phyloP scores from a whole-genome alignment of 2,113 vertebrate species.

The Rhinogobius similis region DNA sequence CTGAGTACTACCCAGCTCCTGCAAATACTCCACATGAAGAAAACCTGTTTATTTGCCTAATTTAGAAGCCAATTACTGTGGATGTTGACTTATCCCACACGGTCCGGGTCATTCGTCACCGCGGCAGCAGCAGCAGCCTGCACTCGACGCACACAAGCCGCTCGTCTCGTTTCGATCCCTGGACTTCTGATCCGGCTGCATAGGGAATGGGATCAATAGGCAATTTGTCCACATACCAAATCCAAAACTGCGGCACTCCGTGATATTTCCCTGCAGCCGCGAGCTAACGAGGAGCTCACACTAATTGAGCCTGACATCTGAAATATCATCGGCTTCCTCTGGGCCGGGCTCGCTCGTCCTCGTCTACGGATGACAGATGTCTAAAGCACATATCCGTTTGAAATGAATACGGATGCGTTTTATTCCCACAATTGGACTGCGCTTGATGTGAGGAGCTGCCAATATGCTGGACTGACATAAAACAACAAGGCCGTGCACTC shows the following conservation, averaged over 20 bases:
- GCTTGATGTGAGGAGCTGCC: neutral
- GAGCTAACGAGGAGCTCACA: constrained; percentile 8
- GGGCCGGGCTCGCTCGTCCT: neutral
- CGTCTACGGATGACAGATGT: constrained; percentile 8
- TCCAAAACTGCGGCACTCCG: constrained; percentile 6
- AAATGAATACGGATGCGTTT: constrained; percentile 46
- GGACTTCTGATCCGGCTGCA: constrained; percentile 6
- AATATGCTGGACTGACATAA: constrained; percentile 32
- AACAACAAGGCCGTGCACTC: constrained; percentile 18
- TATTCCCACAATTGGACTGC: constrained; percentile 8
- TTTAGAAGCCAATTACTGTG: constrained; percentile 7
- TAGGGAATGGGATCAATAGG: constrained; percentile 41
- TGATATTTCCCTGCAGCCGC: constrained; percentile 28
- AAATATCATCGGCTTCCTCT: constrained; percentile 7
- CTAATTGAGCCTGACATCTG: constrained; percentile 21
- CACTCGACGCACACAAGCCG: neutral
- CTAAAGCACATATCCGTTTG: constrained; percentile 22
- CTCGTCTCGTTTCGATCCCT: neutral
- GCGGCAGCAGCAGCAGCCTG: neutral
- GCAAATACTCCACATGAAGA: too few relatives aligned
- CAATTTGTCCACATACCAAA: constrained; percentile 44
- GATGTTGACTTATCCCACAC: neutral
- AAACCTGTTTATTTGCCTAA: neutral
- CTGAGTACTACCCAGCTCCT: too few relatives aligned
- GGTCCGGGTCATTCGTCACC: neutral